Conservation (phyloP, 2,113 vertebrate species). For the Electrona antarctica region DNA sequence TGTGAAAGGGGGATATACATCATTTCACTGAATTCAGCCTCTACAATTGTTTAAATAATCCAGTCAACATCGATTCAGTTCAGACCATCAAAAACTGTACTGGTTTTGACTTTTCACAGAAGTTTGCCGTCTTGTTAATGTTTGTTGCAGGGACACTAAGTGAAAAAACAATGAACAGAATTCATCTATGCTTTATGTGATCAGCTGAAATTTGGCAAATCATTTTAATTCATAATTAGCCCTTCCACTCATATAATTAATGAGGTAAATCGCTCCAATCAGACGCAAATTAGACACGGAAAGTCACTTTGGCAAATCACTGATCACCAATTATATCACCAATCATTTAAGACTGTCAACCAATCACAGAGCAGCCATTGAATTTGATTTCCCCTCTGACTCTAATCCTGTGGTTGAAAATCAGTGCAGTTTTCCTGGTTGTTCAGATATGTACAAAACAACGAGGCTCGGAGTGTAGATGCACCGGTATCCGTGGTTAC, state of each 20-base stretch:
- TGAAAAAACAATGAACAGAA: slow-evolving; percentile 41
- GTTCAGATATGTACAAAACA: slow-evolving; percentile 67
- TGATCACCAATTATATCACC: slow-evolving; percentile 29
- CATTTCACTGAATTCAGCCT: slow-evolving; percentile 57
- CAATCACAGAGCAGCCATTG: slow-evolving; percentile 45
- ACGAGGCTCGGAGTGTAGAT: slow-evolving; percentile 45
- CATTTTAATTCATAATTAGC: slow-evolving; percentile 46
- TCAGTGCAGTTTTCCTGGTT: slow-evolving; percentile 82
- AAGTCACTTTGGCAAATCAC: slow-evolving; percentile 48
- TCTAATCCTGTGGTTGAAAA: slow-evolving; percentile 66
- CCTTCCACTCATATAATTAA: slow-evolving; percentile 43
- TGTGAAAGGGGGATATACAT: slow-evolving; percentile 41
- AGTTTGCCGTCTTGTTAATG: slow-evolving; percentile 23
- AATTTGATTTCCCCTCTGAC: slow-evolving; percentile 41
- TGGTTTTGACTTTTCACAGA: slow-evolving; percentile 71
- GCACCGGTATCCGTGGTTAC: slow-evolving; percentile 76
- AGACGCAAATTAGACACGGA: slow-evolving; percentile 50
- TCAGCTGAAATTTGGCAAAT: slow-evolving; percentile 60
- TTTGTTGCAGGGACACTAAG: slow-evolving; percentile 20
- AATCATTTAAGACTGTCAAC: slow-evolving; percentile 10
- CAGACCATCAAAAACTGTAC: slow-evolving; percentile 76
- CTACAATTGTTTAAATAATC: slow-evolving; percentile 62
- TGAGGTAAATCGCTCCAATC: slow-evolving; percentile 58
- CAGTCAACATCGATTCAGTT: slow-evolving; percentile 60
- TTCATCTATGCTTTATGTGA: slow-evolving; percentile 44